A percentile compares a stretch with the other conserved stretches of the same genome.
phyloP scores from a whole-genome alignment of 1,140 invertebrate genomes.

The Cherax destructor region DNA sequence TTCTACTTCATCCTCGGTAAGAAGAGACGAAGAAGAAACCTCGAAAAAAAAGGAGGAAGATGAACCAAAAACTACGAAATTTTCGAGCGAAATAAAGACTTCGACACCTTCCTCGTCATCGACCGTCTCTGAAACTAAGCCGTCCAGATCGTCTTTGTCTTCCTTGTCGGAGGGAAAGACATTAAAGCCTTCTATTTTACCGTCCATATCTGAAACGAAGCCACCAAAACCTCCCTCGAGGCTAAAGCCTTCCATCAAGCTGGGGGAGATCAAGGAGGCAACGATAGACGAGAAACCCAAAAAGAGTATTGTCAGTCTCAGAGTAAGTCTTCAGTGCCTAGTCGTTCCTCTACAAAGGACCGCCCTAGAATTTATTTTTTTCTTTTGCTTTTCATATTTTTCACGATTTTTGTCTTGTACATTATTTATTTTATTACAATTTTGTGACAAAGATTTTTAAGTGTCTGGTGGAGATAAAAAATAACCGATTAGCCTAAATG shows the following conservation, averaged over 20 bases:
- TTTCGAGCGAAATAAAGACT: constrained; percentile 40
- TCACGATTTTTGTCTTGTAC: too few relatives aligned
- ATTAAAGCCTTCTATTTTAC: not conserved
- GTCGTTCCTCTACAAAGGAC: too few relatives aligned
- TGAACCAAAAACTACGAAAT: constrained; percentile 32
- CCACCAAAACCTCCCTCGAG: constrained; percentile 58
- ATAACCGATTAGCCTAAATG: too few relatives aligned
- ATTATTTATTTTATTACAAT: too few relatives aligned
- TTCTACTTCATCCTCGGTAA: constrained; percentile 52
- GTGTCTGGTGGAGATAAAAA: too few relatives aligned
- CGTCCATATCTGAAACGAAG: constrained; percentile 37
- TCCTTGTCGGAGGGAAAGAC: not conserved
- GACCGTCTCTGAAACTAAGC: constrained; percentile 23
- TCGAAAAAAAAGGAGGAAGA: constrained; percentile 13
- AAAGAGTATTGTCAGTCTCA: constrained; percentile 59
- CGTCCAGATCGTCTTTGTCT: not conserved
- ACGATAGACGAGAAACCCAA: constrained; percentile 45
- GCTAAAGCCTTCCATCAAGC: constrained; percentile 41
- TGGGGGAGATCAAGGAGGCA: constrained; percentile 44
- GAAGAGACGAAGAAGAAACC: constrained; percentile 44
- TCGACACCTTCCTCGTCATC: constrained; percentile 18
- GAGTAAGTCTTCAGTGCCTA: constrained; percentile 19
- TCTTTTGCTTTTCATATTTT: too few relatives aligned
- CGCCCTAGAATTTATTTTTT: too few relatives aligned
- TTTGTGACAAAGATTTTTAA: too few relatives aligned